Conservation (phyloP, 2,797 vertebrate species). For the Galago senegalensis region DNA sequence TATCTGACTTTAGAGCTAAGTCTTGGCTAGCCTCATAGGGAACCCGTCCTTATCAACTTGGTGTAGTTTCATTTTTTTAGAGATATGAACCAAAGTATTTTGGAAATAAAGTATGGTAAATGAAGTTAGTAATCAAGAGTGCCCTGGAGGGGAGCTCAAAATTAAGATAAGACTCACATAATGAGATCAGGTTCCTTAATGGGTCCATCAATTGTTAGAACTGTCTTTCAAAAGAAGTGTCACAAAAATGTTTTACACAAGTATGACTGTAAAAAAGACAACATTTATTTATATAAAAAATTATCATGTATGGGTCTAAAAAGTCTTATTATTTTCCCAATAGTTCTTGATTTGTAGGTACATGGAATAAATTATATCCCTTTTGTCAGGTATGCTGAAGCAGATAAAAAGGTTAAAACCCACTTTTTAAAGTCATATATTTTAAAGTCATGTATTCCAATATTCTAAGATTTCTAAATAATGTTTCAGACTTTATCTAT, state of each 20-base stretch:
- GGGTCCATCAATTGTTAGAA: background rate
- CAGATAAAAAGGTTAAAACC: background rate
- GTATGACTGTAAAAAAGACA: conserved; percentile 22
- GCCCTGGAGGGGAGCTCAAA: background rate
- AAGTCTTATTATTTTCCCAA: background rate
- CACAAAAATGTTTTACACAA: conserved; percentile 39
- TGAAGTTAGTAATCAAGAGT: background rate
- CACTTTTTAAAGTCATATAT: conserved; percentile 10
- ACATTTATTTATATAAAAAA: background rate
- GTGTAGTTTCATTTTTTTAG: conserved; percentile 44
- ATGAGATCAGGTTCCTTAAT: background rate
- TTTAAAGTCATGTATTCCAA: conserved; percentile 8
- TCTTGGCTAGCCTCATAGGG: background rate
- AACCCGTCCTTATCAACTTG: background rate
- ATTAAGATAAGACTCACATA: background rate
- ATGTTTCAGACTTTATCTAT: background rate
- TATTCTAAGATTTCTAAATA: conserved; percentile 32
- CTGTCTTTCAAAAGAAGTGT: conserved; percentile 32
- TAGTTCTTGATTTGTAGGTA: background rate
- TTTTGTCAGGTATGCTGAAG: background rate
- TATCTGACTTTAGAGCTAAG: background rate
- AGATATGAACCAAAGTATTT: conserved; percentile 34
- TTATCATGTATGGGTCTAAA: background rate
- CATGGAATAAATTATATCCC: background rate
- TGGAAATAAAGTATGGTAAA: conserved; percentile 16